Conservation (phyloP, 2,797 vertebrate genomes). For the Phataginus tetradactyla region DNA sequence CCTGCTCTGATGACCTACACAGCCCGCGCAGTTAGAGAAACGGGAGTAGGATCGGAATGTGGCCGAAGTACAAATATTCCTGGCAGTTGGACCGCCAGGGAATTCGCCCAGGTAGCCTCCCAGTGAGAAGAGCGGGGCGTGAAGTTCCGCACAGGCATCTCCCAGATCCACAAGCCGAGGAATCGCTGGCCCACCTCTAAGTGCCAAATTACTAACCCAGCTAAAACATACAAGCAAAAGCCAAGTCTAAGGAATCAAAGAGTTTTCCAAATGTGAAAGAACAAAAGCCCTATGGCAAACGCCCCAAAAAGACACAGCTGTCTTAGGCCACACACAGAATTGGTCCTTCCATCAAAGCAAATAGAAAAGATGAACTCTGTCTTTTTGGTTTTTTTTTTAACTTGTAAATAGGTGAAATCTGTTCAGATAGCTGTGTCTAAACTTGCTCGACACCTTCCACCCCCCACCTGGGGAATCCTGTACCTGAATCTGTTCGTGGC, state of each 20-base stretch:
- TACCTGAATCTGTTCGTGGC: constrained; percentile 93
- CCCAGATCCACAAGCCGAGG: fast-evolving
- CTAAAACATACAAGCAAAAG: neutral
- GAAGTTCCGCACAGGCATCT: fast-evolving
- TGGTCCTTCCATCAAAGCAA: neutral
- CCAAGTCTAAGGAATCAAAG: neutral
- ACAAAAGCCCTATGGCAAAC: neutral
- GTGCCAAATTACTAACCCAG: neutral
- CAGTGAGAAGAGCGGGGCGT: fast-evolving
- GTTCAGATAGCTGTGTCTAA: neutral
- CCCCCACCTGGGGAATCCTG: constrained; percentile 40
- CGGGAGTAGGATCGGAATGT: too few species aligned
- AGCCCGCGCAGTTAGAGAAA: neutral
- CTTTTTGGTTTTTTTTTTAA: neutral
- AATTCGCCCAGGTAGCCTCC: neutral
- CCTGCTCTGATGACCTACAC: neutral
- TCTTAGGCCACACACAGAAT: neutral
- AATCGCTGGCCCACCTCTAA: neutral
- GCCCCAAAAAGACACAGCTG: fast-evolving
- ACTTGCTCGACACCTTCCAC: neutral
- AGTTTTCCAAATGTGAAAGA: neutral
- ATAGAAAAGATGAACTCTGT: neutral
- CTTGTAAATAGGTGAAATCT: neutral
- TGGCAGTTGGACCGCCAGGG: neutral
- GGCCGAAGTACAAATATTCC: neutral